phyloP scores from a whole-genome alignment of 2,113 vertebrate species.

The Vulpes lagopus region DNA sequence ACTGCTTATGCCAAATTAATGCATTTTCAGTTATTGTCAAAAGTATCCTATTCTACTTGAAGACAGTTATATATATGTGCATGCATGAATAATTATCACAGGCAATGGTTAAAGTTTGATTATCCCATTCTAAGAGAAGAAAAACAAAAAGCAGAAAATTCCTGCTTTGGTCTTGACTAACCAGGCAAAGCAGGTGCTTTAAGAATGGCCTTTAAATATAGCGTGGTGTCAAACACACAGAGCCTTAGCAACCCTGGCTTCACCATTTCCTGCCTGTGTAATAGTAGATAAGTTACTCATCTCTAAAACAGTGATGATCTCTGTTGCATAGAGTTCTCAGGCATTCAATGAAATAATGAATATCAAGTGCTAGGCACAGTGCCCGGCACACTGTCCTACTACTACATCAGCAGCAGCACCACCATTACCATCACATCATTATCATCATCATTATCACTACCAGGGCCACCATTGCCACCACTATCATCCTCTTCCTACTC shows the following conservation, averaged over 20 bases:
- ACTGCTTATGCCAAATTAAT: conserved; percentile 62
- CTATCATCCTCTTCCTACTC: not conserved
- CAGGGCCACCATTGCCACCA: not conserved
- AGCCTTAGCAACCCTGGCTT: not conserved
- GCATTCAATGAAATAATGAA: not conserved
- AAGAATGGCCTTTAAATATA: conserved; percentile 57
- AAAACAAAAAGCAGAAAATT: conserved; percentile 60
- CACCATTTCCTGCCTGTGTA: not conserved
- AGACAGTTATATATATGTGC: conserved; percentile 42
- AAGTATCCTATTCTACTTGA: conserved; percentile 53
- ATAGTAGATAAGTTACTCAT: not conserved
- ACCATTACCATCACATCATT: not conserved
- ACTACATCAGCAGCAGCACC: not conserved
- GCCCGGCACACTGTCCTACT: not conserved
- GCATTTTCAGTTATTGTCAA: conserved; percentile 68
- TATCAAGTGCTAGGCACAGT: not conserved
- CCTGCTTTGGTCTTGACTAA: not conserved
- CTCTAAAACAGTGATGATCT: not conserved
- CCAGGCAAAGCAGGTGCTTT: conserved; percentile 58
- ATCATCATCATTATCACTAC: not conserved
- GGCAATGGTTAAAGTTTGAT: conserved; percentile 56
- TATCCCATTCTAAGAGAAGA: conserved; percentile 62
- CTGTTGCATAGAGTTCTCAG: not conserved
- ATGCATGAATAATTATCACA: conserved; percentile 55
- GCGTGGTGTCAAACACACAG: not conserved